A percentile compares a stretch with the other conserved stretches of the same genome.
Evolutionary conservation across 2,888 invertebrate genomes (phyloP).

Genomic region (Anticlea derivata): DNA sequence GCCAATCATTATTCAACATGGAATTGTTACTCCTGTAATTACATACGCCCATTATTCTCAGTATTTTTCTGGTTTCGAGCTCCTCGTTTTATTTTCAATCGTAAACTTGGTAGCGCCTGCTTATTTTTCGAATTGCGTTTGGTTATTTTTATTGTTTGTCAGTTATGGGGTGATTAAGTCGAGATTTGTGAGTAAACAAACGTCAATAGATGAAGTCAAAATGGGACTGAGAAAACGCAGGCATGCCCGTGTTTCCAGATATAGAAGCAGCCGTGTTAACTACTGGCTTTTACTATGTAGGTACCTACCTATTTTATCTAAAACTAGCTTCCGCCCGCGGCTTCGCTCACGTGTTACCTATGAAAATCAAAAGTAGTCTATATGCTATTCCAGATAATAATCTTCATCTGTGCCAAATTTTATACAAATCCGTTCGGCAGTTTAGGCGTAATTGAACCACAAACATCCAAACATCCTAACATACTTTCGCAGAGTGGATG

Average conservation of each 20-base stretch:
- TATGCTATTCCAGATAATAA: too few species aligned
- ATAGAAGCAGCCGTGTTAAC: slow-evolving; percentile 26
- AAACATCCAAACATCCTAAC: too few species aligned
- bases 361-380: too few species aligned
- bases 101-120: slow-evolving; percentile 26
- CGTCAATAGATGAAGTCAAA: slow-evolving; percentile 34
- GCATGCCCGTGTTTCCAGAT: slow-evolving; percentile 23
- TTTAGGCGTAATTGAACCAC: too few species aligned
- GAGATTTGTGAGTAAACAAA: slow-evolving; percentile 36
- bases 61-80: slow-evolving; percentile 30
- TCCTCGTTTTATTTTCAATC: slow-evolving; percentile 19
- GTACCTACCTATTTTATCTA: too few species aligned
- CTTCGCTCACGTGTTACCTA: too few species aligned
- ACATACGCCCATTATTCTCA: slow-evolving; percentile 33
- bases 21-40: slow-evolving; percentile 45
- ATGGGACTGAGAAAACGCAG: slow-evolving; percentile 29
- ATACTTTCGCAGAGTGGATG: too few species aligned
- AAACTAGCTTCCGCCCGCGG: too few species aligned
- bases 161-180: slow-evolving; percentile 35
- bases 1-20: slow-evolving; percentile 30
- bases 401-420: too few species aligned
- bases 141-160: slow-evolving; percentile 37
- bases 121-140: slow-evolving; percentile 28
- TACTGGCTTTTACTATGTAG: too few species aligned
- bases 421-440: too few species aligned